Percentiles rank a stretch among this genome's conserved stretches.
Conservation (phyloP, 2,113 vertebrate genomes). For the Mesembrinibis cayennensis region DNA sequence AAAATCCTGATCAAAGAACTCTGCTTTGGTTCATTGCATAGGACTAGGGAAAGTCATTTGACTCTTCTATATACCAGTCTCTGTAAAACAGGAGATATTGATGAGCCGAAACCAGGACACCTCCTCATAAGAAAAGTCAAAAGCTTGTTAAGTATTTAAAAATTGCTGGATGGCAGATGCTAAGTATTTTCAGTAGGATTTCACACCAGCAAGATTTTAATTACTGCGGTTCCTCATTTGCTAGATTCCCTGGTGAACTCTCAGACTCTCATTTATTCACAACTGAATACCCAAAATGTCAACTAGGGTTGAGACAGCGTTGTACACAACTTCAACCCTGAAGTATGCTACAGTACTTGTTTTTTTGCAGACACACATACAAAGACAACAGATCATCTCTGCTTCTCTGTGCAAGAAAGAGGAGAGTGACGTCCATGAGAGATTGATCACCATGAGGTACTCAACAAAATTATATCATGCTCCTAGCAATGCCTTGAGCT, state of each 20-base stretch:
- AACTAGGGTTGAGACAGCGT: not conserved
- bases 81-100: not conserved
- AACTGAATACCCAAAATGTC: slow-evolving; percentile 3
- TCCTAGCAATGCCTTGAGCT: not conserved
- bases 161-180: not conserved
- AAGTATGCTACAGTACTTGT: not conserved
- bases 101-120: not conserved
- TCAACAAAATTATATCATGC: not conserved
- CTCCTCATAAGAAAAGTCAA: not conserved
- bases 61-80: not conserved
- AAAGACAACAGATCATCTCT: not conserved
- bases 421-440: not conserved
- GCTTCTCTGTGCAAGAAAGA: not conserved
- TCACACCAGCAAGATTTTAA: slow-evolving; percentile 47
- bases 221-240: slow-evolving; percentile 1
- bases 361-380: not conserved
- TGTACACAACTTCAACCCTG: not conserved
- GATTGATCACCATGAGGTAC: not conserved
- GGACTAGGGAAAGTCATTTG: not conserved
- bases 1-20: not conserved
- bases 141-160: slow-evolving; percentile 18
- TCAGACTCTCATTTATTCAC: not conserved
- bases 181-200: slow-evolving; percentile 28
- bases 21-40: not conserved
- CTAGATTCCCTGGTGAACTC: slow-evolving; percentile 26